phyloP scores from a whole-genome alignment of 2,888 invertebrate species.

The Gastrophysa polygoni region DNA sequence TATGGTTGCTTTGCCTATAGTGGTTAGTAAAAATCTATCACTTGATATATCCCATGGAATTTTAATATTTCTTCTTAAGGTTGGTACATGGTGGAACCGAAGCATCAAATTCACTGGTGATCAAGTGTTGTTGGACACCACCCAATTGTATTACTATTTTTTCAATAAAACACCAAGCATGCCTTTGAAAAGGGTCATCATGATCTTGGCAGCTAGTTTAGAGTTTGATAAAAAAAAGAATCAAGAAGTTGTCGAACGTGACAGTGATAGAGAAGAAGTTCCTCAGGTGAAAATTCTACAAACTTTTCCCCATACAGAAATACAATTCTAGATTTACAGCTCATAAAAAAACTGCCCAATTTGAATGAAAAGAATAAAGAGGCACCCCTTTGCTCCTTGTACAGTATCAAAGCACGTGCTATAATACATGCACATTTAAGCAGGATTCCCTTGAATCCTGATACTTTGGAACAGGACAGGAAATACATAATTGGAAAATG shows the following conservation, averaged over 20 bases:
- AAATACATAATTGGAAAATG: slow-evolving; percentile 86
- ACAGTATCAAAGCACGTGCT: slow-evolving; percentile 92
- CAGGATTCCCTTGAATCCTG: slow-evolving; percentile 77
- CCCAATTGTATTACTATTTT: slow-evolving; percentile 94
- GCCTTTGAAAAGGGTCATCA: slow-evolving; percentile 92
- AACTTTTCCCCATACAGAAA: neutral
- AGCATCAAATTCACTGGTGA: slow-evolving; percentile 97
- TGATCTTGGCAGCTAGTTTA: slow-evolving; percentile 95
- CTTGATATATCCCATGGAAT: neutral
- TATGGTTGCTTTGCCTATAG: slow-evolving; percentile 94
- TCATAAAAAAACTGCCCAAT: slow-evolving; percentile 89
- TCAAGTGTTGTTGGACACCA: slow-evolving; percentile 95
- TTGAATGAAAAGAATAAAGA: slow-evolving; percentile 97
- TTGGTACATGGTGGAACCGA: slow-evolving; percentile 99
- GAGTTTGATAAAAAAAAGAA: slow-evolving; percentile 96
- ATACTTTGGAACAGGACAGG: slow-evolving; percentile 83
- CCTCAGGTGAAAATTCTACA: slow-evolving; percentile 59
- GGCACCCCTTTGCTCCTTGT: slow-evolving; percentile 87
- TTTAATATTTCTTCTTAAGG: slow-evolving; percentile 57
- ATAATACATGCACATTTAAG: slow-evolving; percentile 94
- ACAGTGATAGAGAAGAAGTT: slow-evolving; percentile 94
- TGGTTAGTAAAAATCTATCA: slow-evolving; percentile 65
- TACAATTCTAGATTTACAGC: slow-evolving; percentile 58
- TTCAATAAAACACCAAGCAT: slow-evolving; percentile 96
- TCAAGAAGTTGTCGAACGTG: slow-evolving; percentile 90